Evolutionary conservation across 2,888 invertebrate genomes (phyloP).

Genomic region (Rutpela maculata): DNA sequence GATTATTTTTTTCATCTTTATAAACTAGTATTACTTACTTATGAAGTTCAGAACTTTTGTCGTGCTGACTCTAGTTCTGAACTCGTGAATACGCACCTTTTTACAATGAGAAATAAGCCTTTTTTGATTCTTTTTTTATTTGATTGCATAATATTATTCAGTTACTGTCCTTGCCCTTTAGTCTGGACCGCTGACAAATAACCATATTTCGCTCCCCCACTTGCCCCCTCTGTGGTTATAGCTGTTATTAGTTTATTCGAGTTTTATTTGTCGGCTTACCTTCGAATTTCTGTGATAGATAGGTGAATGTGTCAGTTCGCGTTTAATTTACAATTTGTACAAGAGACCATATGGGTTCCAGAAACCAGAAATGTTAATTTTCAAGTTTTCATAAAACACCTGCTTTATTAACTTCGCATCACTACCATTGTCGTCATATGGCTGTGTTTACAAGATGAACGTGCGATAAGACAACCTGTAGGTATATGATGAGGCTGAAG

Average conservation of each 20-base stretch:
- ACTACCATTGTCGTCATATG: neutral
- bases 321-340: neutral
- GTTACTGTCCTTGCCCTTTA: no score
- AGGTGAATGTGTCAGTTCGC: neutral
- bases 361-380: slow-evolving; percentile 27
- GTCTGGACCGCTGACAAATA: neutral
- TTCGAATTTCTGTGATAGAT: neutral
- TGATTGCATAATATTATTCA: no score
- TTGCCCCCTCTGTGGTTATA: neutral
- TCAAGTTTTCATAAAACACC: slow-evolving; percentile 29
- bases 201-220: neutral
- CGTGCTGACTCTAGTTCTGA: no score
- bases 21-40: no score
- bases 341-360: neutral
- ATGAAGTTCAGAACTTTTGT: no score
- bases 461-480: neutral
- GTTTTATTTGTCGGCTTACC: slow-evolving; percentile 9
- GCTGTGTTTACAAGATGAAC: neutral
- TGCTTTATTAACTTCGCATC: slow-evolving; percentile 11
- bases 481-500: no score
- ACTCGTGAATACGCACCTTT: no score
- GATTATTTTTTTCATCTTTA: no score
- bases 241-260: slow-evolving; percentile 3
- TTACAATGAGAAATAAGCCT: no score
- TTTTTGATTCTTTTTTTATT: no score